Percentiles rank a stretch among this genome's conserved stretches.
Conservation (phyloP, 2,888 invertebrate species). For the Leptinotarsa rubiginosa region DNA sequence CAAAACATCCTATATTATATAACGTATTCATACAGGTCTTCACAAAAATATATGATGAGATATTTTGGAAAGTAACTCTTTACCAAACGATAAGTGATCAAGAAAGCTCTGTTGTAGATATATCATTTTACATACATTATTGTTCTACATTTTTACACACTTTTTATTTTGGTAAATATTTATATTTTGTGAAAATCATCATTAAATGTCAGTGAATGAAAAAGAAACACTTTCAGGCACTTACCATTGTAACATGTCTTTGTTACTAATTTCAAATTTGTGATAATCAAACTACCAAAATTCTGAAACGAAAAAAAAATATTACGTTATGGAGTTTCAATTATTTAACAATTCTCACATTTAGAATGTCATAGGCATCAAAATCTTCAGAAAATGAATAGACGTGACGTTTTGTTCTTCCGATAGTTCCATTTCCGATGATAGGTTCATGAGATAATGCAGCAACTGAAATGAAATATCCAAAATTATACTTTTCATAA, state of each 20-base stretch:
- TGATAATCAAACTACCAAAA: slow-evolving; percentile 69
- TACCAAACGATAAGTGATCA: too few relatives aligned
- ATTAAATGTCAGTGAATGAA: background rate
- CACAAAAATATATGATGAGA: too few relatives aligned
- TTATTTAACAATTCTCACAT: slow-evolving; percentile 52
- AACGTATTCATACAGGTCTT: too few relatives aligned
- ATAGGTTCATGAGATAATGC: slow-evolving; percentile 3
- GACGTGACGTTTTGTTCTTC: slow-evolving; percentile 53
- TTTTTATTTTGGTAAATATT: too few relatives aligned
- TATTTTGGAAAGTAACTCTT: too few relatives aligned
- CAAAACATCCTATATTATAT: too few relatives aligned
- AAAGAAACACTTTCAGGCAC: slow-evolving; percentile 5
- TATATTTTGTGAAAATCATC: too few relatives aligned
- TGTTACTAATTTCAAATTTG: slow-evolving; percentile 69
- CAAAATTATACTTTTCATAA: too few relatives aligned
- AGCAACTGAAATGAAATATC: slow-evolving; percentile 11
- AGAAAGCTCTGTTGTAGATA: too few relatives aligned
- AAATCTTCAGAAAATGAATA: slow-evolving; percentile 58
- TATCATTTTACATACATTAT: too few relatives aligned
- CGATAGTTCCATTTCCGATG: background rate
- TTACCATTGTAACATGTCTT: slow-evolving; percentile 67
- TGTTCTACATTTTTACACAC: too few relatives aligned
- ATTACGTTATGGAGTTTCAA: background rate
- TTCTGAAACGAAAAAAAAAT: slow-evolving; percentile 61
- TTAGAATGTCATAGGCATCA: slow-evolving; percentile 61